Conservation (phyloP, 2,888 invertebrate genomes). For the Scaptomyza cyrtandrae region DNA sequence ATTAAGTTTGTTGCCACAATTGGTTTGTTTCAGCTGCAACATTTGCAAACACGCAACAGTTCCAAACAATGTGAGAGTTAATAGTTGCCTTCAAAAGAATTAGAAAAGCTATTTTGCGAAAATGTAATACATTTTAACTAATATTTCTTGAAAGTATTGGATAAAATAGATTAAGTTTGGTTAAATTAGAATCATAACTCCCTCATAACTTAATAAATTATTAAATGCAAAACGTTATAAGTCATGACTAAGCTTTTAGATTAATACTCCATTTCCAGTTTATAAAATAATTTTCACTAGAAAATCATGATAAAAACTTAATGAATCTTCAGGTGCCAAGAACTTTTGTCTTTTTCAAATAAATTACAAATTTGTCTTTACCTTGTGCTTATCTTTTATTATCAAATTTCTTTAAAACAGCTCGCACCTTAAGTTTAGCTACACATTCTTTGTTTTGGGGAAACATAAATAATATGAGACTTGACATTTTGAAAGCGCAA, state of each 20-base stretch:
- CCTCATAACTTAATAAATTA: no score
- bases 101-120: background rate
- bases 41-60: slow-evolving; percentile 8
- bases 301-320: no score
- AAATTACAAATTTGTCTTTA: background rate
- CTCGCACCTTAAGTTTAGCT: background rate
- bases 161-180: no score
- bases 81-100: background rate
- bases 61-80: slow-evolving; percentile 10
- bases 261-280: no score
- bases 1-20: slow-evolving; percentile 18
- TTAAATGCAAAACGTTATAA: no score
- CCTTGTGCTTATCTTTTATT: background rate
- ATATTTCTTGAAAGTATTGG: background rate
- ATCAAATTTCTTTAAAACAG: background rate
- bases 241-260: no score
- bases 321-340: no score
- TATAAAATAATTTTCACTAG: no score
- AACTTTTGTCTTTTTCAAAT: no score
- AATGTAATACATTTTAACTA: background rate
- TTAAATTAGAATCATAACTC: no score
- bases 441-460: background rate
- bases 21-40: slow-evolving; percentile 19
- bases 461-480: background rate
- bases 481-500: background rate